Evolutionary conservation across 2,797 vertebrate species (phyloP).

Genomic region (Sebastes taczanowskii): DNA sequence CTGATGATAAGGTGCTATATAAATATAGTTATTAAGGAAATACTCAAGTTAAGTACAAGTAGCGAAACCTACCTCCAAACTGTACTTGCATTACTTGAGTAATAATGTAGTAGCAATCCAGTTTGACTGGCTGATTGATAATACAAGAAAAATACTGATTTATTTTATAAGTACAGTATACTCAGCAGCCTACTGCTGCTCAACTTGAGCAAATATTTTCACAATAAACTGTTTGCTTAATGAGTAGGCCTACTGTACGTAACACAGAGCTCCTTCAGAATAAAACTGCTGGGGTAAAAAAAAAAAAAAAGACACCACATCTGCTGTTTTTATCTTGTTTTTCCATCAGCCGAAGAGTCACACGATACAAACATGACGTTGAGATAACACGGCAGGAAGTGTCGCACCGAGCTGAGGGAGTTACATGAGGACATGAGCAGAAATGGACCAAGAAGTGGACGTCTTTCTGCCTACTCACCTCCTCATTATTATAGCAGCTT

Average conservation of each 20-base stretch:
- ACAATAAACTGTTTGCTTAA: too few species aligned
- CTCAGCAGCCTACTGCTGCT: neutral
- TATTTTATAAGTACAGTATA: neutral
- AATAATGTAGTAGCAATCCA: neutral
- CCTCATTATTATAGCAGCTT: neutral
- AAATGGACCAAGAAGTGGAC: neutral
- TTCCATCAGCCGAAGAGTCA: neutral
- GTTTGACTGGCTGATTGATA: neutral
- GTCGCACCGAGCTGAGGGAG: slow-evolving; percentile 6
- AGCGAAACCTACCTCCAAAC: neutral
- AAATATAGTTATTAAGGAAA: neutral
- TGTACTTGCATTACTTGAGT: neutral
- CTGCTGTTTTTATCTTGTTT: neutral
- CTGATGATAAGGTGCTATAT: neutral
- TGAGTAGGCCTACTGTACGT: too few species aligned
- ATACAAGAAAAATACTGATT: neutral
- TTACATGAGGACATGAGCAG: neutral
- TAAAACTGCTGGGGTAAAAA: neutral
- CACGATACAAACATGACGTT: neutral
- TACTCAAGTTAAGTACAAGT: neutral
- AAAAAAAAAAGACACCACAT: neutral
- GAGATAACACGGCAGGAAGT: neutral
- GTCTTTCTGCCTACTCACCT: neutral
- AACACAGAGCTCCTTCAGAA: neutral
- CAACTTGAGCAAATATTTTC: neutral